phyloP scores from a whole-genome alignment of 2,888 invertebrate genomes.

The Lepidonotus clava region DNA sequence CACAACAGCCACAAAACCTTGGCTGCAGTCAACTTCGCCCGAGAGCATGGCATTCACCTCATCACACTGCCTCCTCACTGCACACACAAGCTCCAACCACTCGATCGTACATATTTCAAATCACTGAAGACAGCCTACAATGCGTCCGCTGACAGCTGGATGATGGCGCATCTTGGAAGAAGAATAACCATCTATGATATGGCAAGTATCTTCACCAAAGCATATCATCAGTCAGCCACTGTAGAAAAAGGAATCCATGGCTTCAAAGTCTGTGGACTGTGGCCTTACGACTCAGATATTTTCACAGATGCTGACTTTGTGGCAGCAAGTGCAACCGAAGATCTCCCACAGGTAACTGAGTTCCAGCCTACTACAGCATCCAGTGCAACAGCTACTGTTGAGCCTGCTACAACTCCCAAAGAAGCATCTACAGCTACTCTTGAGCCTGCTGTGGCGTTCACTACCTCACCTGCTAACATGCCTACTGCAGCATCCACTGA shows the following conservation, averaged over 20 bases:
- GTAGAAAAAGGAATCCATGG: constrained; percentile 61
- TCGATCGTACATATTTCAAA: constrained; percentile 68
- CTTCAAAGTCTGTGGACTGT: constrained; percentile 61
- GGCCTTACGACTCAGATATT: constrained; percentile 60
- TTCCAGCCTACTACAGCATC: no score
- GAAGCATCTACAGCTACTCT: no score
- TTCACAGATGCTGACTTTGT: constrained; percentile 63
- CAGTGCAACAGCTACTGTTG: no score
- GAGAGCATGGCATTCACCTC: constrained; percentile 72
- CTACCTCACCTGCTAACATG: no score
- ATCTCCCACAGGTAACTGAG: no score
- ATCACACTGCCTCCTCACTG: constrained; percentile 76
- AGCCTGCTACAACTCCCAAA: no score
- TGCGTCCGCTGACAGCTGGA: constrained; percentile 63
- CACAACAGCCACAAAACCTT: constrained; percentile 73
- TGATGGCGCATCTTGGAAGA: constrained; percentile 62
- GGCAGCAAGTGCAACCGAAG: no score
- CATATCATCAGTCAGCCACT: constrained; percentile 62
- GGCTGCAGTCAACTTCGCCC: constrained; percentile 71
- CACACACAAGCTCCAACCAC: constrained; percentile 73
- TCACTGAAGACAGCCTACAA: constrained; percentile 66
- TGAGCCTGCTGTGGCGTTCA: no score
- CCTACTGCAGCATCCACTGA: no score
- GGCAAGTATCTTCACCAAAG: constrained; percentile 63
- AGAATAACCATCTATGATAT: constrained; percentile 63